Percentiles rank a stretch among this genome's conserved stretches.
These are phyloP conservation scores for Eilema caniola DNA, from an alignment of 2,888 invertebrate species.

Conservation along the genomic window DNA sequence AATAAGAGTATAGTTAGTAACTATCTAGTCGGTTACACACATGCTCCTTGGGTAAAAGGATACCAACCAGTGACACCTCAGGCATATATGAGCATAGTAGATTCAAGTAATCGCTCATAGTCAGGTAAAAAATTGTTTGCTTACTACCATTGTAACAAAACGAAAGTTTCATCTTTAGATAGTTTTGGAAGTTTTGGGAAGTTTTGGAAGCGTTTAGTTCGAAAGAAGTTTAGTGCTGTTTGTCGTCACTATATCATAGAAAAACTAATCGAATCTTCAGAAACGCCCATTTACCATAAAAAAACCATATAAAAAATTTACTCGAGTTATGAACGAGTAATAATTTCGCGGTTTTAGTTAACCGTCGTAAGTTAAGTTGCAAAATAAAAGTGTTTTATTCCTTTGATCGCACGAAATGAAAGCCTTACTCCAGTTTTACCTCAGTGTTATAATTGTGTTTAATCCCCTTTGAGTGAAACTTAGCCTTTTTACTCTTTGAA, in stretches of 20 bases:
- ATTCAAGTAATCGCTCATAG: no score
- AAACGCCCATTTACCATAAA: not conserved
- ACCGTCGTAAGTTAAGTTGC: not conserved
- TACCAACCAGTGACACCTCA: no score
- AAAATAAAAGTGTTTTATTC: not conserved
- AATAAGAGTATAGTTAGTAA: no score
- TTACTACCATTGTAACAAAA: no score
- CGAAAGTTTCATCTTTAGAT: no score
- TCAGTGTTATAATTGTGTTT: slow-evolving; percentile 39
- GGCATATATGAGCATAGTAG: no score
- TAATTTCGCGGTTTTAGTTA: not conserved
- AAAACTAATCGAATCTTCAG: not conserved
- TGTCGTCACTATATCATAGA: not conserved
- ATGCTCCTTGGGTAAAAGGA: no score
- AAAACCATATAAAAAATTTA: not conserved
- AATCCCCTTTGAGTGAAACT: slow-evolving; percentile 43
- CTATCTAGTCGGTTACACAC: no score
- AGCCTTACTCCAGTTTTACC: slow-evolving; percentile 41
- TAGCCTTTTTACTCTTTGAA: slow-evolving; percentile 44
- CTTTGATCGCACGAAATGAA: slow-evolving; percentile 38
- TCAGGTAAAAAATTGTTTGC: no score
- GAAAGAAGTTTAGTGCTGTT: not conserved
- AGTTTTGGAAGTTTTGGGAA: no score
- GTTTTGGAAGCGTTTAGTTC: no score
- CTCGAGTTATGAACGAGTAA: not conserved